Conservation (phyloP, 2,888 invertebrate genomes). For the Ophion ellenae region DNA sequence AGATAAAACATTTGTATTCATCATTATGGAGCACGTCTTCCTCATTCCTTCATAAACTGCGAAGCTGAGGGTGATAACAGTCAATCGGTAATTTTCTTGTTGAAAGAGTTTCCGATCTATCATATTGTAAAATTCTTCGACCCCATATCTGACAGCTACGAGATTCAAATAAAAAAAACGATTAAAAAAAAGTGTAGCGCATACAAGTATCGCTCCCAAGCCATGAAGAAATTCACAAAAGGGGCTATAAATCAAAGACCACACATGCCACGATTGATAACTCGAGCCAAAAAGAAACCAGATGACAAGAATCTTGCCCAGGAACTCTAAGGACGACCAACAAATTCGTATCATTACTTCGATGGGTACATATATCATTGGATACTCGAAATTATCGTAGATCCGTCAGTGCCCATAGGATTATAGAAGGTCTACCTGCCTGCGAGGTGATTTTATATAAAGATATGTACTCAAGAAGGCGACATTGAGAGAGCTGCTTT, state of each 20-base stretch:
- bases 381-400: conserved; percentile 34
- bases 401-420: conserved; percentile 45
- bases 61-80: too few relatives aligned
- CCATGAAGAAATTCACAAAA: not conserved
- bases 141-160: too few relatives aligned
- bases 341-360: conserved; percentile 50
- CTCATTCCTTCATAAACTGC: too few relatives aligned
- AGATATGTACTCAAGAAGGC: conserved; percentile 37
- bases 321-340: conserved; percentile 44
- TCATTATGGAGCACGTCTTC: too few relatives aligned
- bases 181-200: too few relatives aligned
- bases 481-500: conserved; percentile 48
- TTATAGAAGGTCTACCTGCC: conserved; percentile 31
- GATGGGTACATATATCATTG: conserved; percentile 23
- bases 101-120: too few relatives aligned
- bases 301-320: conserved; percentile 30
- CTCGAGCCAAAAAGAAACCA: conserved; percentile 17
- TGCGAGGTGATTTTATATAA: conserved; percentile 25
- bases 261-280: conserved; percentile 5
- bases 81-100: too few relatives aligned
- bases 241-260: not conserved
- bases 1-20: too few relatives aligned
- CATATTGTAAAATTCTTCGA: too few relatives aligned
- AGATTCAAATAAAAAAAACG: too few relatives aligned
- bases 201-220: not conserved